These are phyloP conservation scores for Palythoa grandiflora DNA, from an alignment of 92 coral and sea anemone genomes.

Conservation along the genomic window DNA sequence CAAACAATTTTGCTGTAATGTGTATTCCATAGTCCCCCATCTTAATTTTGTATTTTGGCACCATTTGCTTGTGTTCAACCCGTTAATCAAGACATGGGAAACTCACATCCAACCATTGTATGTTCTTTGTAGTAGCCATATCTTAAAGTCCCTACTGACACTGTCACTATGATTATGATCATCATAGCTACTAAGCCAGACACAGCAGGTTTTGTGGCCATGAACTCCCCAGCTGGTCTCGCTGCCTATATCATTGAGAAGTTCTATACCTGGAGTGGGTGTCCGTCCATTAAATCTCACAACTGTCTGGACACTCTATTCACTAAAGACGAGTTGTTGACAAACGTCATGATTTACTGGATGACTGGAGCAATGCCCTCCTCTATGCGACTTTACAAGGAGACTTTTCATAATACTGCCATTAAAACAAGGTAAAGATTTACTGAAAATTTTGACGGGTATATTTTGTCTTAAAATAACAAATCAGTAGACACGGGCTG, in stretches of 20 bases:
- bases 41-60: too few relatives aligned
- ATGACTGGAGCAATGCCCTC: slow-evolving; percentile 31
- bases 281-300: slow-evolving; percentile 64
- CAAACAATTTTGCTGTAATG: too few relatives aligned
- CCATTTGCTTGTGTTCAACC: too few relatives aligned
- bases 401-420: neutral
- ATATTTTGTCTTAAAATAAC: too few relatives aligned
- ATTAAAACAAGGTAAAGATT: neutral
- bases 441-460: neutral
- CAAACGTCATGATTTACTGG: slow-evolving; percentile 39
- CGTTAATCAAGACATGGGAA: too few relatives aligned
- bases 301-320: slow-evolving; percentile 74
- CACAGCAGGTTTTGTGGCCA: slow-evolving; percentile 79
- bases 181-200: slow-evolving; percentile 85
- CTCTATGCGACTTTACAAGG: slow-evolving; percentile 16
- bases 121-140: too few relatives aligned
- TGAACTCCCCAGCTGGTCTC: slow-evolving; percentile 92
- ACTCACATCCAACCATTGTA: too few relatives aligned
- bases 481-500: too few relatives aligned
- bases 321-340: slow-evolving; percentile 37
- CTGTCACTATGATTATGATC: neutral
- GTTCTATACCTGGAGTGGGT: slow-evolving; percentile 85
- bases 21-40: too few relatives aligned
- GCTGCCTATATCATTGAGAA: slow-evolving; percentile 89
- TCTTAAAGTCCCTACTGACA: too few relatives aligned